A percentile compares a stretch with the other conserved stretches of the same genome.
Evolutionary conservation across 2,113 vertebrate species (phyloP).

Genomic region (Thunnus thynnus): DNA sequence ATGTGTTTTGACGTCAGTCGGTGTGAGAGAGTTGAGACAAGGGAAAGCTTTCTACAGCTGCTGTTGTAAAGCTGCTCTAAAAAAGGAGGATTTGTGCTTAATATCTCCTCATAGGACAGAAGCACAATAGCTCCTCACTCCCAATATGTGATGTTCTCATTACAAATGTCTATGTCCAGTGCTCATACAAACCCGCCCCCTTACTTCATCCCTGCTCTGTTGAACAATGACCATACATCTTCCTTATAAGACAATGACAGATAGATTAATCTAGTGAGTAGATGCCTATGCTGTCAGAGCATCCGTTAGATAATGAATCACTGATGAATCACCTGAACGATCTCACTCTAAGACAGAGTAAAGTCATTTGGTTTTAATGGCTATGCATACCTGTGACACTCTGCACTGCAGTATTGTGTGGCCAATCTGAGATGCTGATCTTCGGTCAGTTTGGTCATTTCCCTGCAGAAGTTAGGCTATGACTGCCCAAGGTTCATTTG

Average conservation of each 20-base stretch:
- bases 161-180: constrained; percentile 63
- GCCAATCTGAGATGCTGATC: constrained; percentile 46
- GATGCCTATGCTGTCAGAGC: constrained; percentile 73
- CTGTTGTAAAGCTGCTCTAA: not conserved
- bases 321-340: constrained; percentile 79
- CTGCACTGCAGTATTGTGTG: constrained; percentile 12
- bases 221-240: constrained; percentile 81
- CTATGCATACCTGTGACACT: constrained; percentile 23
- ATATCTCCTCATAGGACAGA: constrained; percentile 30
- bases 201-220: constrained; percentile 58
- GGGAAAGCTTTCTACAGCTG: constrained; percentile 20
- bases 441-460: constrained; percentile 39
- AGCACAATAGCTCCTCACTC: constrained; percentile 30
- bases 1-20: constrained; percentile 49
- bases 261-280: constrained; percentile 82
- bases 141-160: constrained; percentile 69
- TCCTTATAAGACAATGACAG: constrained; percentile 79
- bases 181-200: constrained; percentile 41
- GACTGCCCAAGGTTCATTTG: not conserved
- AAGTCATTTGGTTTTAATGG: constrained; percentile 63
- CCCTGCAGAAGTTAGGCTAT: not conserved
- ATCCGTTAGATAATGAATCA: constrained; percentile 81
- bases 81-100: constrained; percentile 13
- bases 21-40: constrained; percentile 21
- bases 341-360: constrained; percentile 60